Evolutionary conservation across 2,797 vertebrate species (phyloP).

Genomic region (Sphaeramia orbicularis): DNA sequence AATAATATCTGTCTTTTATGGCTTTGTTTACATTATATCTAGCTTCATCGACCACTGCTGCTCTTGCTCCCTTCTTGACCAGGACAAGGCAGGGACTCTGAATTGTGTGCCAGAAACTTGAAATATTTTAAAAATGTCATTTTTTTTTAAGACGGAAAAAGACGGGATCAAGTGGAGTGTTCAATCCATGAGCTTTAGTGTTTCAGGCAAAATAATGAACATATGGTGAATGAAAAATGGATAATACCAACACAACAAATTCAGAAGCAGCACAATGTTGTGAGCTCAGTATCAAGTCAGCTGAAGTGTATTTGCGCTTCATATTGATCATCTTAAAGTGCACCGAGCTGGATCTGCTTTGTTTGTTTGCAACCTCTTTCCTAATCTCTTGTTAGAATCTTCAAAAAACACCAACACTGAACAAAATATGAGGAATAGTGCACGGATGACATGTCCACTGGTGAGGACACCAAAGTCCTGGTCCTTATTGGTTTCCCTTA

Average conservation of each 20-base stretch:
- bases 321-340: slow-evolving; percentile 5
- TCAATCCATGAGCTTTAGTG: slow-evolving; percentile 12
- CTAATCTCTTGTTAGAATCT: not conserved
- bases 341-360: slow-evolving; percentile 7
- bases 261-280: slow-evolving; percentile 5
- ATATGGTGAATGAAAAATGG: slow-evolving; percentile 11
- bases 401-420: slow-evolving; percentile 6
- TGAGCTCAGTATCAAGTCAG: slow-evolving; percentile 32
- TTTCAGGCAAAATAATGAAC: slow-evolving; percentile 10
- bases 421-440: not conserved
- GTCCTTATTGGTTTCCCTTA: slow-evolving; percentile 31
- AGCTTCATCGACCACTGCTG: too few relatives aligned
- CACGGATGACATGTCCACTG: slow-evolving; percentile 7
- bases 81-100: too few relatives aligned
- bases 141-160: not conserved
- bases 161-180: not conserved
- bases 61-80: too few relatives aligned
- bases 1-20: too few relatives aligned
- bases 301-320: slow-evolving; percentile 16
- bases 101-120: too few relatives aligned
- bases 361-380: not conserved
- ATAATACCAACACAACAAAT: not conserved
- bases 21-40: too few relatives aligned
- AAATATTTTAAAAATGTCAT: slow-evolving; percentile 12
- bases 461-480: slow-evolving; percentile 1